These are phyloP conservation scores for Leucophenga maculata DNA, from an alignment of 2,888 invertebrate species.

Conservation along the genomic window DNA sequence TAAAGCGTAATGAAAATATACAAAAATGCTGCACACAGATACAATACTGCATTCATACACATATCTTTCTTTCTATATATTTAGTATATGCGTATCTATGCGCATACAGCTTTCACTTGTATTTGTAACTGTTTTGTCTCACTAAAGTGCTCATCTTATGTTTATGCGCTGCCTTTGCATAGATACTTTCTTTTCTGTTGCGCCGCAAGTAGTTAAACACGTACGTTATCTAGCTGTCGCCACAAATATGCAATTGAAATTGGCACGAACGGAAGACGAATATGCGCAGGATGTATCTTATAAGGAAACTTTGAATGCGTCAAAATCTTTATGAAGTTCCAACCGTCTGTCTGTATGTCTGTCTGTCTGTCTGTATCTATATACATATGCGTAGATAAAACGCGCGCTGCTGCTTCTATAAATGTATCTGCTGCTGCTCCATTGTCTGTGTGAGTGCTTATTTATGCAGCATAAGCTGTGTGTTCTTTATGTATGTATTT, in stretches of 20 bases:
- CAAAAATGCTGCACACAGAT: background rate
- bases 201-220: conserved; percentile 53
- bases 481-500: conserved; percentile 60
- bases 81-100: background rate
- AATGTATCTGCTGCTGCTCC: background rate
- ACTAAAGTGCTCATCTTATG: conserved; percentile 18
- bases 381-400: conserved; percentile 30
- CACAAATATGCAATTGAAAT: conserved; percentile 11
- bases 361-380: conserved; percentile 2
- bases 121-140: background rate
- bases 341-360: background rate
- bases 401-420: background rate
- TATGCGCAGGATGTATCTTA: conserved; percentile 31
- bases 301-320: conserved; percentile 64
- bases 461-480: conserved; percentile 36
- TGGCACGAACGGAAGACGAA: conserved; percentile 22
- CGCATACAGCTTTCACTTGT: background rate
- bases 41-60: background rate
- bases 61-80: too few species aligned
- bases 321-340: conserved; percentile 61
- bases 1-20: background rate
- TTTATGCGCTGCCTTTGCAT: conserved; percentile 23
- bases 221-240: conserved; percentile 44
- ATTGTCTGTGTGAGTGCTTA: conserved; percentile 23
- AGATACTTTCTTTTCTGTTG: conserved; percentile 27